Percentiles rank a stretch among this genome's conserved stretches.
These are phyloP conservation scores for Zosterops hypoxanthus DNA, from an alignment of 2,113 vertebrate genomes.

Conservation along the genomic window DNA sequence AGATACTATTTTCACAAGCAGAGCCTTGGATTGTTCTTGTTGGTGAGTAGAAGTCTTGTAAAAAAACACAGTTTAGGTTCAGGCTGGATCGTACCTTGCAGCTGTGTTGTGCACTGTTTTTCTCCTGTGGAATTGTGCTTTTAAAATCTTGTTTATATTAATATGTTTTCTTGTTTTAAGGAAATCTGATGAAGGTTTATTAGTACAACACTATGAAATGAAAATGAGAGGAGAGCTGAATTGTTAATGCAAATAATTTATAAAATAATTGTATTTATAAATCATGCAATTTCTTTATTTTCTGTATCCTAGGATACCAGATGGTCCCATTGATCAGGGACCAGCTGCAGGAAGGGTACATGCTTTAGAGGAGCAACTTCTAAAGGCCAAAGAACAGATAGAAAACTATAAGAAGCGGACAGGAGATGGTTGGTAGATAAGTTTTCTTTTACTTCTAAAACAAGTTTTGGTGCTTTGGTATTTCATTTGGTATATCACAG, in stretches of 20 bases:
- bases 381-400: constrained; percentile 97
- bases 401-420: constrained; percentile 91
- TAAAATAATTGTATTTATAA: not conserved
- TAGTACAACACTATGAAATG: not conserved
- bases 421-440: constrained; percentile 84
- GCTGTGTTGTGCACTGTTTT: not conserved
- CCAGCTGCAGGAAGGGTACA: constrained; percentile 88
- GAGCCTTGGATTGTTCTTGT: not conserved
- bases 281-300: constrained; percentile 13
- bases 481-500: not conserved
- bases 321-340: constrained; percentile 89
- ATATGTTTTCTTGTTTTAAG: not conserved
- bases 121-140: not conserved
- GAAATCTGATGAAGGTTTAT: not conserved
- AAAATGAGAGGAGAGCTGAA: not conserved
- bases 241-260: not conserved
- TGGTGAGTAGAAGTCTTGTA: not conserved
- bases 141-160: not conserved
- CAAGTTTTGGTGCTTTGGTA: not conserved
- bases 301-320: constrained; percentile 87
- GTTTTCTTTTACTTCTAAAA: not conserved
- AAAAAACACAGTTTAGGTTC: not conserved
- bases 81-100: not conserved
- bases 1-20: not conserved
- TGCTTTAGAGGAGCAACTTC: constrained; percentile 93